Evolutionary conservation across 1,140 invertebrate genomes (phyloP).

Genomic region (Tetraneura akinire): DNA sequence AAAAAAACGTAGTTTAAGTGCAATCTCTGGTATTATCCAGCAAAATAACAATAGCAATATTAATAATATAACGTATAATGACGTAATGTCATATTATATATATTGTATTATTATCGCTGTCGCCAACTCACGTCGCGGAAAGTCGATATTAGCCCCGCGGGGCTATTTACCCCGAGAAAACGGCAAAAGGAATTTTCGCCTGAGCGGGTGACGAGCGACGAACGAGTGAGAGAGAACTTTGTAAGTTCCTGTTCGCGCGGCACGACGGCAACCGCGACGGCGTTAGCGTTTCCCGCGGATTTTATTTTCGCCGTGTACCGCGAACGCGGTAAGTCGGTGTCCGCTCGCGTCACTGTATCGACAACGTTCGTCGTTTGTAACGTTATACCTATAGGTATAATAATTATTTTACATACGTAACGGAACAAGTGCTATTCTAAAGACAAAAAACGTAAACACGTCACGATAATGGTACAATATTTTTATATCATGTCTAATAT

Average conservation of each 20-base stretch:
- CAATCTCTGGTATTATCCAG: background rate
- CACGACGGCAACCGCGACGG: background rate
- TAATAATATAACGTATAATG: no score
- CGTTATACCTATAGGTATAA: no score
- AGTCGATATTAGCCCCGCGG: background rate
- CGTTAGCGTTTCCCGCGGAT: slow-evolving; percentile 26
- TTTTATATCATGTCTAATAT: no score
- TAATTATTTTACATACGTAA: no score
- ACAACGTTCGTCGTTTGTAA: no score
- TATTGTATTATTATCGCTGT: no score
- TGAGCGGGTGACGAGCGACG: background rate
- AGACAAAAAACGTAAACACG: no score
- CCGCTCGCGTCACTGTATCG: background rate
- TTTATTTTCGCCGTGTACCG: background rate
- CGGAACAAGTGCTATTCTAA: no score
- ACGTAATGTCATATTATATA: no score
- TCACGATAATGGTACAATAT: no score
- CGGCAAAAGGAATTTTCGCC: background rate
- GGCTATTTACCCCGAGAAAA: background rate
- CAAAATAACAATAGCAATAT: no score
- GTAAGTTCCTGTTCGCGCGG: background rate
- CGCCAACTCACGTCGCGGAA: background rate
- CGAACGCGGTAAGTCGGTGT: background rate
- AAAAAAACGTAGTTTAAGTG: background rate
- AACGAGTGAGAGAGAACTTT: background rate